Conservation (phyloP, 2,113 vertebrate genomes). For the Phalacrocorax aristotelis region DNA sequence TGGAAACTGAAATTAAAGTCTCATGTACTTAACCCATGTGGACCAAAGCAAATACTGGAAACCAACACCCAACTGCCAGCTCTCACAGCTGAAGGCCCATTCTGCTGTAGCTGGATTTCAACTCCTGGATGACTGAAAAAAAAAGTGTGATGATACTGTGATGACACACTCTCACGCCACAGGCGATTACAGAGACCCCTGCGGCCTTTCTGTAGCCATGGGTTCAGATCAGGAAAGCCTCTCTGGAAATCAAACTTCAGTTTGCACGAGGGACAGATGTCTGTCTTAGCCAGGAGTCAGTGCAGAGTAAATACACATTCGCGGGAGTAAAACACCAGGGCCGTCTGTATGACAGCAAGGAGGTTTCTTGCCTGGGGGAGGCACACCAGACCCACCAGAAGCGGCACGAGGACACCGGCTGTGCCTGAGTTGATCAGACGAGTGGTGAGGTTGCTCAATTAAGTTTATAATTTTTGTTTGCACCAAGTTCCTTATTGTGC, state of each 20-base stretch:
- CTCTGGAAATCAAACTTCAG: background rate
- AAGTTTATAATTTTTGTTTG: background rate
- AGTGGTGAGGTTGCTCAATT: background rate
- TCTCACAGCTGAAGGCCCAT: background rate
- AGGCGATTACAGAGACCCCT: background rate
- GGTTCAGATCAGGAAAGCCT: background rate
- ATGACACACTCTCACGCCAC: background rate
- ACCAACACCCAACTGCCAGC: background rate
- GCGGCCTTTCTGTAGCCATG: background rate
- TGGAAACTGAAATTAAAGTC: background rate
- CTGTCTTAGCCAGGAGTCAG: background rate
- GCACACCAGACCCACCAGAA: background rate
- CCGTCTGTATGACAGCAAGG: background rate
- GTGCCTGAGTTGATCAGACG: background rate
- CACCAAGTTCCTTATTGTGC: background rate
- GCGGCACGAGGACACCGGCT: background rate
- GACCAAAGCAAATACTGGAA: background rate
- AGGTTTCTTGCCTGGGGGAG: background rate
- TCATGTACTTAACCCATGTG: background rate
- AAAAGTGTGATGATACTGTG: background rate
- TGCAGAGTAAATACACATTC: background rate
- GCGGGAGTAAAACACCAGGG: background rate
- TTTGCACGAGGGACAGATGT: accelerated
- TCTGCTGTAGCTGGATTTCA: background rate
- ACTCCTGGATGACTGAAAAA: background rate